Conservation (phyloP, 2,888 invertebrate species). For the Leptinotarsa juncta region DNA sequence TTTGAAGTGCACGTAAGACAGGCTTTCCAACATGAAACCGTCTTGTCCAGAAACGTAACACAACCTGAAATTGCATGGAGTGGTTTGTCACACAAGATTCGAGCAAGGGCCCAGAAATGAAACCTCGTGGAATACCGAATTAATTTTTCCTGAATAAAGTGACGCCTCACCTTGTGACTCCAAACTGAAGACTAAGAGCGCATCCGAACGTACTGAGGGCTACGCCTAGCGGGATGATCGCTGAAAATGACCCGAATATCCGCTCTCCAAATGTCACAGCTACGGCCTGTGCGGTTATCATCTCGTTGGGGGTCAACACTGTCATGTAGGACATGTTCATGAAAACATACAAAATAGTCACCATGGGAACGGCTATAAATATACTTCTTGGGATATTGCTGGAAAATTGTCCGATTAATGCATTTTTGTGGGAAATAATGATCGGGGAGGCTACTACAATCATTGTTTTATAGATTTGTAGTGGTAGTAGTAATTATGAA, state of each 20-base stretch:
- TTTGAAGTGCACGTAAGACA: constrained; percentile 82
- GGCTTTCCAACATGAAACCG: constrained; percentile 82
- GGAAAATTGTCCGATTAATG: constrained; percentile 53
- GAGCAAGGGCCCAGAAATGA: background rate
- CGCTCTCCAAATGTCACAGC: constrained; percentile 80
- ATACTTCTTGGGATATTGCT: constrained; percentile 86
- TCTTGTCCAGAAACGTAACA: constrained; percentile 86
- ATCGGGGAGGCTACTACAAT: too few species aligned
- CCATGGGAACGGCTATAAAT: constrained; percentile 82
- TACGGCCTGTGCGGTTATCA: constrained; percentile 81
- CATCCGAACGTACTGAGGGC: constrained; percentile 84
- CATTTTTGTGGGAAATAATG: constrained; percentile 15
- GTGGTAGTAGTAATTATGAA: too few species aligned
- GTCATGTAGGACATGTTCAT: constrained; percentile 92
- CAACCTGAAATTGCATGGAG: constrained; percentile 67
- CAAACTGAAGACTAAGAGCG: constrained; percentile 81
- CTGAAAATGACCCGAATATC: constrained; percentile 75
- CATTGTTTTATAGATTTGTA: too few species aligned
- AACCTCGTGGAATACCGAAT: background rate
- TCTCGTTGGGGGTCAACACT: constrained; percentile 78
- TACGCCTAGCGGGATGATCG: constrained; percentile 81
- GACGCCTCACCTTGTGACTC: constrained; percentile 72
- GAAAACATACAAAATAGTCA: constrained; percentile 82
- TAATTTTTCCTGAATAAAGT: too few species aligned
- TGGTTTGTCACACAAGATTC: background rate